Percentiles rank a stretch among this genome's conserved stretches.
phyloP scores from a whole-genome alignment of 2,888 invertebrate genomes.

The Prenolepis imparis region DNA sequence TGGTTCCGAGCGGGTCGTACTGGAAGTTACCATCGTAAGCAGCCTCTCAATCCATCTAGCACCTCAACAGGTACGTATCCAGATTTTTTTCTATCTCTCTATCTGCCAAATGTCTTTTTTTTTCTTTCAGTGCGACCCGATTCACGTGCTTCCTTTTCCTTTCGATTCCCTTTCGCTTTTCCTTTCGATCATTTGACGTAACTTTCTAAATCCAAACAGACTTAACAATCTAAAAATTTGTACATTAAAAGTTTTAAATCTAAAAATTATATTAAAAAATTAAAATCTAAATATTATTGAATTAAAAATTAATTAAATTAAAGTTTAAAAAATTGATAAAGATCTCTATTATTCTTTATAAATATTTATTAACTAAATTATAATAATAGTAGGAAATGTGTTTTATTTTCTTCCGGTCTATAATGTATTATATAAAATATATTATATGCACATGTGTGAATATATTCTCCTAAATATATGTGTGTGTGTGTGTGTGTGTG shows the following conservation, averaged over 20 bases:
- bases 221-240: not conserved
- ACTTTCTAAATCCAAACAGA: not conserved
- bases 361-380: not conserved
- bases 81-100: conserved; percentile 5
- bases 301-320: too few species aligned
- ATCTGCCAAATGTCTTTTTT: not conserved
- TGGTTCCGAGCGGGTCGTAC: conserved; percentile 88
- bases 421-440: not conserved
- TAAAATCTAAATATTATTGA: too few species aligned
- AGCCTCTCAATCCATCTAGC: conserved; percentile 84
- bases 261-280: too few species aligned
- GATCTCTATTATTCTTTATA: not conserved
- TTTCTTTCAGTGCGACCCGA: not conserved
- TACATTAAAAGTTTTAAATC: not conserved
- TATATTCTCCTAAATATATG: not conserved
- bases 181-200: not conserved
- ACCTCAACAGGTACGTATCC: conserved; percentile 77
- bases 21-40: conserved; percentile 85
- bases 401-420: not conserved
- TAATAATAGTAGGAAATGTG: not conserved
- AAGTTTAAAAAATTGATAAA: too few species aligned
- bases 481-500: too few species aligned
- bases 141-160: conserved; percentile 10
- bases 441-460: not conserved
- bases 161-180: not conserved